Evolutionary conservation across 2,797 vertebrate genomes (phyloP), one percentile per base, ranked within the genome.

Genomic region (Protosalanx chinensis): DNA sequence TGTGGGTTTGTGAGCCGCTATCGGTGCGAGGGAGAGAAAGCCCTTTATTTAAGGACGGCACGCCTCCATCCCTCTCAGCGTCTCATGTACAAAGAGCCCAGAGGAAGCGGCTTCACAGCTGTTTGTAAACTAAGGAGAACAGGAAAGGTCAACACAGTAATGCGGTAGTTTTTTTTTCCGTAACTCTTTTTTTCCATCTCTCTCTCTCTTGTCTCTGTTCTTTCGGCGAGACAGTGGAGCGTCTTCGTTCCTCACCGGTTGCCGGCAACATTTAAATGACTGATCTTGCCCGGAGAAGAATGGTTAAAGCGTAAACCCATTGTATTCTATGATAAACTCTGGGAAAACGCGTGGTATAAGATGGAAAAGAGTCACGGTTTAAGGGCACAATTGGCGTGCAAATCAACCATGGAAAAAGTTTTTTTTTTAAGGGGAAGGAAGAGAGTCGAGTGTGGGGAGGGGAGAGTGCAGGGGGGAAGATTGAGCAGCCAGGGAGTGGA

Each of bases 251-350:
- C 83, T 88, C 85, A 81, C 88, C 86, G 71, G 85, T 86, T 86
- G 89, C 84, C 82, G 79, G 84, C 88, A 90, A 90, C 88, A 90
- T 92, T 92, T 91, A 92, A 93, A 92, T 92, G 79, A 93, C 87
- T 91, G 90, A 91, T 92, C 89, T 90, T 88, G 93, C 91, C 92
- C 87, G 87, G 84, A 91, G 91, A 90, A 92, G 88, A 92, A 91
- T 92, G 88, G 90, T 86, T 88, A 81, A 90, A 92, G 91, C 91
- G 89, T 91, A 93, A 92, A 90, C 86, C 86, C 78, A 90, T 92
- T 91, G 91, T 92, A 88, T 88, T 91, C 88, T 93, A 90, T 92
- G 90, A 93, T 91, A 90, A 93, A 93, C 90, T 91, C 89, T 91
- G 86, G 87, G 87, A 92, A 41, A 92, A 92, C 87, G 88, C 87